Base-by-base conservation (phyloP, 2,113 vertebrate species). In the Rhagologus leucostigma region DNA sequence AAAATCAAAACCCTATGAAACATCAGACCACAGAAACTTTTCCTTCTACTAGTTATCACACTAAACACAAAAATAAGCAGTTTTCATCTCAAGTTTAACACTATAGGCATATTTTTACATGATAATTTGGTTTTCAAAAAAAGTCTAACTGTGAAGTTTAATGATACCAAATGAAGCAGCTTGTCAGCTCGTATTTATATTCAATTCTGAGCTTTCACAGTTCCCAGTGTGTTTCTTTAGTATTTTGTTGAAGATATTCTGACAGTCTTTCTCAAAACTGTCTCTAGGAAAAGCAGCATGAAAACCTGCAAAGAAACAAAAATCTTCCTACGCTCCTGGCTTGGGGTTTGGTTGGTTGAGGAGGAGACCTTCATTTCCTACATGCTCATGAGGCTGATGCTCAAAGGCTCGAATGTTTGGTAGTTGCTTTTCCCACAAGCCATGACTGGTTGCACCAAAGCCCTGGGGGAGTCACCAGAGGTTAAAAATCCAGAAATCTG, bases 121-220 rank as follows among this genome's bases (percentile, higher is more conserved):
- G 96, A 96, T 97, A 98, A 98, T 97, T 97, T 97, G 75, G 41
- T 95, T 96, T 97, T 96, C 67, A 96, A 96, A 97, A 97, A 97
- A 94, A 94, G 91, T 97, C 97, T 97, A 96, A 97, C 98, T 98
- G 97, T 97, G 96, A 97, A 98, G 97, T 97, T 97, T 97, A 98
- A 97, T 98, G 97, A 97, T 96, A 97, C 96, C 95, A 92, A 95
- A 97, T 83, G 93, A 98, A 98, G 95, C 96, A 98, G 96, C 94
- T 94, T 98, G 97, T 97, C 97, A 98, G 95, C 88, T 97, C 81
- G 39, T 97, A 97, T 98, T 97, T 98, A 97, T 97, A 85, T 97
- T 97, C 91, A 94, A 94, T 94, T 94, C 91, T 65, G 76, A 92
- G 82, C 73, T 91, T 94, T 97, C 94, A 95, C 96, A 97, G 96